Conservation (phyloP, 2,797 vertebrate genomes). For the Enteromius treurensis region DNA sequence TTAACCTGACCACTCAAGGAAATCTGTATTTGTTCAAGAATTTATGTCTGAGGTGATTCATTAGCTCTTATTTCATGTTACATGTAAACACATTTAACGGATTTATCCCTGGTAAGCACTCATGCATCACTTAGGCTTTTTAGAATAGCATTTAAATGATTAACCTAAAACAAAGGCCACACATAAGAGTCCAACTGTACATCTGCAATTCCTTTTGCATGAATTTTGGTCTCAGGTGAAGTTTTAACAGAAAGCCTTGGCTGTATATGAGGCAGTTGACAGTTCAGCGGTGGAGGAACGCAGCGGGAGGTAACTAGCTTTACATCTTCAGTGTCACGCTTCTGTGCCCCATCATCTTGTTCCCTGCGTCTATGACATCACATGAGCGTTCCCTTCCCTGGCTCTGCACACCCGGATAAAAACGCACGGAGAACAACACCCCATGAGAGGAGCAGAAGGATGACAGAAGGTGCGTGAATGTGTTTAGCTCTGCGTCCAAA, state of each 20-base stretch:
- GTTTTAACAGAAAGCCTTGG: not conserved
- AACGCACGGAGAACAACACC: slow-evolving; percentile 15
- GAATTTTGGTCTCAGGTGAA: slow-evolving; percentile 25
- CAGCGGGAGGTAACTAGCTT: slow-evolving; percentile 30
- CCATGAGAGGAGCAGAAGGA: slow-evolving; percentile 52
- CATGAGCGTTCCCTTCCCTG: not conserved
- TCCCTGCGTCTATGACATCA: slow-evolving; percentile 14
- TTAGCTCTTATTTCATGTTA: not conserved
- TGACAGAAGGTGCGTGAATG: slow-evolving; percentile 52
- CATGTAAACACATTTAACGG: not conserved
- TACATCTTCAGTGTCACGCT: slow-evolving; percentile 35
- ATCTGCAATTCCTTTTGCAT: not conserved
- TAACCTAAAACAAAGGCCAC: not conserved
- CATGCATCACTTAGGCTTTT: not conserved
- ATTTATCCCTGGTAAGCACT: not conserved
- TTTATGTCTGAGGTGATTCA: not conserved
- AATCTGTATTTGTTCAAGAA: not conserved
- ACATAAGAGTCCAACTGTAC: not conserved
- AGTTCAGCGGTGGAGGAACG: slow-evolving; percentile 14
- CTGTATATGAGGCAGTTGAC: not conserved
- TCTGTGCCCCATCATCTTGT: slow-evolving; percentile 4
- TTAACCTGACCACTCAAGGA: not conserved
- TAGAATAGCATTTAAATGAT: not conserved
- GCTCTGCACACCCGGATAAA: slow-evolving; percentile 7
- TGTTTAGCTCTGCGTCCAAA: slow-evolving; percentile 42